A percentile compares a stretch with the other conserved stretches of the same genome.
These are phyloP conservation scores for Chaunax sp. DNA, from an alignment of 2,797 vertebrate species.

Conservation along the genomic window DNA sequence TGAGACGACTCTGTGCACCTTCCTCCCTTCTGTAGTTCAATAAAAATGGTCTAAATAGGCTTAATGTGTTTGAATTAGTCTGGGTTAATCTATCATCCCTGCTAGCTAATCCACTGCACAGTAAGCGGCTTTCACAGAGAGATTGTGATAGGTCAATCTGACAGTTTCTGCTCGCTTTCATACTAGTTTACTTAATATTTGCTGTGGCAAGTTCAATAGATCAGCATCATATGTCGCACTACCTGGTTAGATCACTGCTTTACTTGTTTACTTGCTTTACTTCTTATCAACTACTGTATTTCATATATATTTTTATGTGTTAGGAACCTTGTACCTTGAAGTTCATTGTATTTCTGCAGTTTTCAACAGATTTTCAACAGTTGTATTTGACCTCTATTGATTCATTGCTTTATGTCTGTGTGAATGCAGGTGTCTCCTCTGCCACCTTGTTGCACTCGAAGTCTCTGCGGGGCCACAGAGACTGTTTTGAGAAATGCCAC, in stretches of 20 bases:
- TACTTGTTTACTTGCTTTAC: not conserved
- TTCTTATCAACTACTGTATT: not conserved
- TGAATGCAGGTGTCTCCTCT: slow-evolving; percentile 87
- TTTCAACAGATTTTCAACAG: too few species aligned
- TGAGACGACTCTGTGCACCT: not conserved
- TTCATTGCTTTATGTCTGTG: slow-evolving; percentile 41
- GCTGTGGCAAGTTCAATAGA: slow-evolving; percentile 38
- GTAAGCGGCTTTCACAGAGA: slow-evolving; percentile 73
- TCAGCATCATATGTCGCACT: slow-evolving; percentile 17
- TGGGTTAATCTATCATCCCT: slow-evolving; percentile 47
- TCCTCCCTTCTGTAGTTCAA: not conserved
- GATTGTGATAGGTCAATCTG: slow-evolving; percentile 60
- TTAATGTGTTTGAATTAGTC: slow-evolving; percentile 41
- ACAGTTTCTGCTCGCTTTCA: slow-evolving; percentile 50
- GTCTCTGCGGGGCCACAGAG: slow-evolving; percentile 94
- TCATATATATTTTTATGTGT: not conserved
- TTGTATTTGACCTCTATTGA: not conserved
- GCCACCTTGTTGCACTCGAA: slow-evolving; percentile 92
- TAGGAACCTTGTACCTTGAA: not conserved
- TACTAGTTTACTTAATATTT: slow-evolving; percentile 43
- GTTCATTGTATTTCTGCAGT: not conserved
- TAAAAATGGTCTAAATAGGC: slow-evolving; percentile 5
- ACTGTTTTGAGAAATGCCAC: slow-evolving; percentile 99
- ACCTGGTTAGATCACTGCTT: slow-evolving; percentile 3
- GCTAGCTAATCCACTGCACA: slow-evolving; percentile 58